Evolutionary conservation across 2,888 invertebrate genomes (phyloP), one percentile per base, ranked within the genome.

Genomic region (Thereva nobilitata): DNA sequence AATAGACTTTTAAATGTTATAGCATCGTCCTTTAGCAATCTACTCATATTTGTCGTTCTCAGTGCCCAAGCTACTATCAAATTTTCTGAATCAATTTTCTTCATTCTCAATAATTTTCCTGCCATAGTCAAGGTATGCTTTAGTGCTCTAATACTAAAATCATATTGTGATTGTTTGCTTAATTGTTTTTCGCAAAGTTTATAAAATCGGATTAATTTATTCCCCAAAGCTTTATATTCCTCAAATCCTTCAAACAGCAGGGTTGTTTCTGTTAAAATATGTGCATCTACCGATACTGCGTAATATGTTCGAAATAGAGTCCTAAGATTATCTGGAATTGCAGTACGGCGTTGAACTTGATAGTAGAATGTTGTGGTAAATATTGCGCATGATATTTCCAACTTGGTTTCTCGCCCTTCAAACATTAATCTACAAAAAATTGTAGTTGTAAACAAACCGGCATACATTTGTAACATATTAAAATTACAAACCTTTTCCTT

Each of bases 71-170:
- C 89, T 9, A 95, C 79, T 0, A 92, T 92, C 66, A 89, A 89
- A 74, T 94, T 92, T 79, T 95, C 95, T 53, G 85, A 87, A 74
- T 91, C 90, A 76, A 93, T 89, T 0, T 93, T 94, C 74, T 90
- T 89, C 9, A 91, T 89, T 59, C 95, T 84, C 77, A 95, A 95
- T 9, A 95, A 78, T 0, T 91, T 87, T 1, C 95, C 95, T 0
- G 95, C 95, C 94, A 95, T 95, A 2, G 94, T 93, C 74, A 95
- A 81, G 1, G 95, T 95, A 75, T 91, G 94, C 77, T 96, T 96
- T 0, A 96, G 94, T 1, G 96, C 95, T 70, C 96, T 84, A 94
- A 95, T 95, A 44, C 92, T 92, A 75, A 94, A 95, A 79, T 95
- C 95, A 75, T 95, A 95, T 75, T 95, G 95, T 76, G 94, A 91